These are phyloP conservation scores for Callaeas wilsoni DNA, from an alignment of 2,113 vertebrate species.

Conservation along the genomic window DNA sequence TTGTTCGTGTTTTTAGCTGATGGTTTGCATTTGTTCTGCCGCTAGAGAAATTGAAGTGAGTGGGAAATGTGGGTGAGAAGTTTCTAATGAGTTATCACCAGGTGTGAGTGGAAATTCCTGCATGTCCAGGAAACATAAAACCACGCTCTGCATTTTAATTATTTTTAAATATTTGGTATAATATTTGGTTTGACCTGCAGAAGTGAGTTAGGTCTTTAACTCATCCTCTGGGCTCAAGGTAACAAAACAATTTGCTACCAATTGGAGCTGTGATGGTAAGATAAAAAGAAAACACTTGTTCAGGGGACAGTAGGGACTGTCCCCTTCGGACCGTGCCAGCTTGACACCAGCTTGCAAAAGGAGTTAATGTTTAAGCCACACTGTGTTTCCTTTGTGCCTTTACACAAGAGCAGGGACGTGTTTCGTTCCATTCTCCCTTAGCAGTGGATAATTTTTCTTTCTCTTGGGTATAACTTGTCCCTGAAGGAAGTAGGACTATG, in stretches of 20 bases:
- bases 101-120: neutral
- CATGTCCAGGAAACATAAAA: neutral
- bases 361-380: neutral
- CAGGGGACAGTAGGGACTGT: neutral
- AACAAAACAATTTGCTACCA: neutral
- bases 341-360: neutral
- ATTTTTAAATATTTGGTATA: neutral
- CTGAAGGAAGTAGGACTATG: neutral
- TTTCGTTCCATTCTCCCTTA: neutral
- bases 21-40: neutral
- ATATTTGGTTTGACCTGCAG: neutral
- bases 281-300: neutral
- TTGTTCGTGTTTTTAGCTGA: neutral
- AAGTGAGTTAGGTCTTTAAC: neutral
- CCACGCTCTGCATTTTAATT: neutral
- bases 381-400: neutral
- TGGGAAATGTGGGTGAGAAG: neutral
- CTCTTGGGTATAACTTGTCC: neutral
- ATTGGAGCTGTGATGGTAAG: neutral
- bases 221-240: neutral
- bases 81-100: neutral
- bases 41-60: neutral
- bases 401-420: neutral
- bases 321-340: neutral
- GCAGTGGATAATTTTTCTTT: neutral